Evolutionary conservation across 2,113 vertebrate genomes (phyloP), one percentile per base, ranked within the genome.

Genomic region (Eidolon helvum): DNA sequence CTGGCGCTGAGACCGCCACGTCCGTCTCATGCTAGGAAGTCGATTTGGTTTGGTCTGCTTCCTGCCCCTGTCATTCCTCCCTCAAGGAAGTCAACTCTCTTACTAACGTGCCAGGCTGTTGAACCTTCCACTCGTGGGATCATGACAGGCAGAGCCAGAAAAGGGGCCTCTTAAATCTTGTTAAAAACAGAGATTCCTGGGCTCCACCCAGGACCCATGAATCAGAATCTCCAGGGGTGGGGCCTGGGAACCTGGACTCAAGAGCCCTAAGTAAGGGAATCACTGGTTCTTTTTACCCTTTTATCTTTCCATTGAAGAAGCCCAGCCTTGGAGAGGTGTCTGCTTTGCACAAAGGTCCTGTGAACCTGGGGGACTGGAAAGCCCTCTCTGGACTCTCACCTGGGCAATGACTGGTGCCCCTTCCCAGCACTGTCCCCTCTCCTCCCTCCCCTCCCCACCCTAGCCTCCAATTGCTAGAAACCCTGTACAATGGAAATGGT

Each of bases 131-230:
- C 86, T 88, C 12, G 0, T 50, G 84, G 43, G 48, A 95, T 88
- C 26, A 0, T 57, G 66, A 84, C 55, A 69, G 53, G 48, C 61
- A n/a, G 83, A 85, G 94, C 93, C 77, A 74, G 97, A 79, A 86
- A 87, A 86, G 88, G 91, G 91, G 43, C 89, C 93, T 95, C 97
- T 88, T 96, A 87, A 98, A 94, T 97, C 90, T 96, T 95, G 88
- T 96, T 53, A 85, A 97, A 97, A 97, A 95, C 93, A 95, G 79
- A 97, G 96, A 92, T 96, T 97, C 93, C 90, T 16, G 83, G 94
- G 91, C 97, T 91, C 97, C 96, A 95, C 95, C 97, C 97, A 95
- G 93, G 71, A 69, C 93, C 96, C 96, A 93, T 98, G 96, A 98
- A 97, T 98, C 96, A 98, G 95, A 95, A 87, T 89, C 94, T 97